Conservation (phyloP, 2,888 invertebrate genomes). For the Hipparchia semele region DNA sequence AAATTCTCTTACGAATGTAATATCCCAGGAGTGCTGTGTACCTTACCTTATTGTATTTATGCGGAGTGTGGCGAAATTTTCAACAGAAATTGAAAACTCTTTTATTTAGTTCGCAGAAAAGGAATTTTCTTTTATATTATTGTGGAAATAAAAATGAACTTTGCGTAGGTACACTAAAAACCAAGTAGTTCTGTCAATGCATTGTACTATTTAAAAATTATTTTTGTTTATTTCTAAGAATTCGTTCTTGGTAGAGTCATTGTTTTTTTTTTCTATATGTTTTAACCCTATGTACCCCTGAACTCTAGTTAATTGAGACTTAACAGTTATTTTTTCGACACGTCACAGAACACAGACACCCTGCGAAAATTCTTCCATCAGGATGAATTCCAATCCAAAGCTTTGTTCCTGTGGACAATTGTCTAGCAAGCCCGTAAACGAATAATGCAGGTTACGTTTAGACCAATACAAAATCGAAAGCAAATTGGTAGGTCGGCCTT, state of each 20-base stretch:
- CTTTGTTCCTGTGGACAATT: slow-evolving; percentile 4
- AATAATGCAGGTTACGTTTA: slow-evolving; percentile 14
- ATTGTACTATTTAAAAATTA: neutral
- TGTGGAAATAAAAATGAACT: slow-evolving; percentile 8
- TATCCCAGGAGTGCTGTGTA: slow-evolving; percentile 20
- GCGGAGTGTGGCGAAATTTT: slow-evolving; percentile 21
- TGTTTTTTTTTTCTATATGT: too few relatives aligned
- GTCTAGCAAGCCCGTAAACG: slow-evolving; percentile 5
- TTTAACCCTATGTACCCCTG: too few relatives aligned
- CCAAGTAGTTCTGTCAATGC: neutral
- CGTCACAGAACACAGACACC: neutral
- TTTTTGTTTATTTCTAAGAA: too few relatives aligned
- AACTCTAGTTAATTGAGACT: too few relatives aligned
- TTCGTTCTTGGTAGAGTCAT: too few relatives aligned
- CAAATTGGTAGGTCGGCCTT: slow-evolving; percentile 19
- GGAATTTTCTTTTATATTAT: slow-evolving; percentile 8
- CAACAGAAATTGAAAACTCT: slow-evolving; percentile 21
- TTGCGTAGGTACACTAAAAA: neutral
- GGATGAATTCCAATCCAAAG: neutral
- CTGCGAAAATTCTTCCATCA: neutral
- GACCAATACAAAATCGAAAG: slow-evolving; percentile 14
- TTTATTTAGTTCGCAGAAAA: slow-evolving; percentile 13
- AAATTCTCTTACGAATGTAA: slow-evolving; percentile 21
- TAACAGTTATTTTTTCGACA: too few relatives aligned
- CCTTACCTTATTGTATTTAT: slow-evolving; percentile 11